A percentile compares a stretch with the other conserved stretches of the same genome.
Conservation (phyloP, 2,888 invertebrate species). For the Trisateles emortualis region DNA sequence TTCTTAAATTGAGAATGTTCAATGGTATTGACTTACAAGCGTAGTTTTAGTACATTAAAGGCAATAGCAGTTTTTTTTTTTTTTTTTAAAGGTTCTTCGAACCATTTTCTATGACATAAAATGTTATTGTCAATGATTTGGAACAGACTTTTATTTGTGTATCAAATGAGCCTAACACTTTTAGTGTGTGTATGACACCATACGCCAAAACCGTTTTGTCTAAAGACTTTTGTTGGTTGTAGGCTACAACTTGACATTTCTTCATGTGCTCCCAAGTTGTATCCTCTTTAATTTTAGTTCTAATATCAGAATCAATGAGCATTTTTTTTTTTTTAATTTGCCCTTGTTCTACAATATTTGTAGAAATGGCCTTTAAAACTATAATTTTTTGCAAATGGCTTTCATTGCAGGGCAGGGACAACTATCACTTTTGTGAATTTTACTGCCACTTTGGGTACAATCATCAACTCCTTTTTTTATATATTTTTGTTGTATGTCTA, state of each 20-base stretch:
- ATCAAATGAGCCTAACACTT: too few relatives aligned
- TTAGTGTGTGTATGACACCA: too few relatives aligned
- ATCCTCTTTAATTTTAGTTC: slow-evolving; percentile 31
- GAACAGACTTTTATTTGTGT: too few relatives aligned
- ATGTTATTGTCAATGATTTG: too few relatives aligned
- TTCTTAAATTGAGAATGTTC: slow-evolving; percentile 1
- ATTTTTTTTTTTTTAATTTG: slow-evolving; percentile 16
- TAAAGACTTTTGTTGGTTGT: slow-evolving; percentile 19
- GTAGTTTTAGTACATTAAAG: too few relatives aligned
- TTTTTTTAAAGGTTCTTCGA: too few relatives aligned
- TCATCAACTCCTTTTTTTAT: not conserved
- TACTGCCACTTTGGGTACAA: slow-evolving; percentile 4
- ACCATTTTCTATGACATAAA: too few relatives aligned
- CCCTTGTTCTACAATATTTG: slow-evolving; percentile 18
- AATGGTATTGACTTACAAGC: too few relatives aligned
- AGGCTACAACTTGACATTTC: not conserved
- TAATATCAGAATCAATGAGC: slow-evolving; percentile 39
- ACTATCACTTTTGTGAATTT: slow-evolving; percentile 4
- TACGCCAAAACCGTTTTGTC: too few relatives aligned
- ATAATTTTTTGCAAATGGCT: not conserved
- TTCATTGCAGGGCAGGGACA: slow-evolving; percentile 6
- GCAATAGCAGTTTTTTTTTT: too few relatives aligned
- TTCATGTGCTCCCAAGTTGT: slow-evolving; percentile 32
- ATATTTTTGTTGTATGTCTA: not conserved
- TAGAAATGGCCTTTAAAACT: slow-evolving; percentile 10